These are phyloP conservation scores for Dichetophora obliterata DNA, from an alignment of 2,888 invertebrate species.

Conservation along the genomic window DNA sequence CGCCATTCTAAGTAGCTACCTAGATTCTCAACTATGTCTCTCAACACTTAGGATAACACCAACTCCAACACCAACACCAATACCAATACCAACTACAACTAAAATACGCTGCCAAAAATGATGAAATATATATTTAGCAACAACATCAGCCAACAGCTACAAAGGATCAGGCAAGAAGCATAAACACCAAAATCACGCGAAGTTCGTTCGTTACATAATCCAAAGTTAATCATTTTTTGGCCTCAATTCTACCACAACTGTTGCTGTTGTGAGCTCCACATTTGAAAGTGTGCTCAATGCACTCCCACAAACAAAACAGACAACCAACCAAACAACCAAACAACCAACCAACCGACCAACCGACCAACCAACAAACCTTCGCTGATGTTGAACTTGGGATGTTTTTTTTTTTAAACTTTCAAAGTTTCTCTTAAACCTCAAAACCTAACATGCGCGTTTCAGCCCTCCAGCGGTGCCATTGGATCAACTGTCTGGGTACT, in stretches of 20 bases:
- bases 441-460: constrained; percentile 25
- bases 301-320: neutral
- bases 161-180: constrained; percentile 21
- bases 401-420: constrained; percentile 17
- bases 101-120: constrained; percentile 57
- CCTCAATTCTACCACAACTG: neutral
- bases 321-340: constrained; percentile 11
- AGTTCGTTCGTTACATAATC: constrained; percentile 20
- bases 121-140: constrained; percentile 39
- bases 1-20: constrained; percentile 60
- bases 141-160: constrained; percentile 47
- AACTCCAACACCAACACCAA: constrained; percentile 28
- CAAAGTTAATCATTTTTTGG: neutral
- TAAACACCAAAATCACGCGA: constrained; percentile 18
- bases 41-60: constrained; percentile 10
- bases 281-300: neutral
- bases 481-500: constrained; percentile 13
- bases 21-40: neutral
- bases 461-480: constrained; percentile 8
- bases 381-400: constrained; percentile 20
- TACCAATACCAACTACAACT: constrained; percentile 22
- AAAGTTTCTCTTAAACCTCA: constrained; percentile 21
- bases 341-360: constrained; percentile 23
- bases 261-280: constrained; percentile 7
- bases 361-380: constrained; percentile 20